These are phyloP conservation scores for Hiodon tergisus DNA, from an alignment of 2,113 vertebrate species.

Conservation along the genomic window DNA sequence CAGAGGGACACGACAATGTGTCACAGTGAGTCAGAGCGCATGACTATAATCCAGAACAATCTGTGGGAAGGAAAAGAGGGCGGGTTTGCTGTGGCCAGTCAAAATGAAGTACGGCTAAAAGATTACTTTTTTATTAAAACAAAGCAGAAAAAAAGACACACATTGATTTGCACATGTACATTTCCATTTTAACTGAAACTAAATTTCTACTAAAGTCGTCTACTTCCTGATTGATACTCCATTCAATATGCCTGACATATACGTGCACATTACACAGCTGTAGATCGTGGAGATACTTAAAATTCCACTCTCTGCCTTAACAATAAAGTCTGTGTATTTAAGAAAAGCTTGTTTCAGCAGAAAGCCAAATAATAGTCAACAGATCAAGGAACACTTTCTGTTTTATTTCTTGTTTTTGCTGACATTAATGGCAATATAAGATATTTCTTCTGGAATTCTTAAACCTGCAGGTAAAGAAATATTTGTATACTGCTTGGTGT, in stretches of 20 bases:
- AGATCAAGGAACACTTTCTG: slow-evolving; percentile 33
- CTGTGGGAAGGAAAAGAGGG: slow-evolving; percentile 38
- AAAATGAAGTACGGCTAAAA: not conserved
- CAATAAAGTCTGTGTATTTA: slow-evolving; percentile 39
- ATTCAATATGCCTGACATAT: slow-evolving; percentile 2
- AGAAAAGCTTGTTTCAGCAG: slow-evolving; percentile 25
- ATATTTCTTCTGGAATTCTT: not conserved
- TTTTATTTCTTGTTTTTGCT: not conserved
- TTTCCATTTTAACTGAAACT: no score
- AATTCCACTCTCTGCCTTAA: slow-evolving; percentile 33
- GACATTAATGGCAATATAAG: not conserved
- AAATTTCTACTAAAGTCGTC: not conserved
- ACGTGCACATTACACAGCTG: not conserved
- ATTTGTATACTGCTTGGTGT: no score
- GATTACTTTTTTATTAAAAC: no score
- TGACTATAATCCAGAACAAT: slow-evolving; percentile 56
- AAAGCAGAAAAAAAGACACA: not conserved
- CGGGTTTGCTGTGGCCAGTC: slow-evolving; percentile 28
- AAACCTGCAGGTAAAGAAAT: not conserved
- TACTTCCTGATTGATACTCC: not conserved
- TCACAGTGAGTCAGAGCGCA: slow-evolving; percentile 56
- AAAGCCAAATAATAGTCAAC: slow-evolving; percentile 32
- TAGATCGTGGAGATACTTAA: slow-evolving; percentile 13
- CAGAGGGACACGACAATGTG: slow-evolving; percentile 31
- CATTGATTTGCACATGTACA: not conserved